Base-by-base conservation (phyloP, 2,888 invertebrate species). In the Tholera decimalis region DNA sequence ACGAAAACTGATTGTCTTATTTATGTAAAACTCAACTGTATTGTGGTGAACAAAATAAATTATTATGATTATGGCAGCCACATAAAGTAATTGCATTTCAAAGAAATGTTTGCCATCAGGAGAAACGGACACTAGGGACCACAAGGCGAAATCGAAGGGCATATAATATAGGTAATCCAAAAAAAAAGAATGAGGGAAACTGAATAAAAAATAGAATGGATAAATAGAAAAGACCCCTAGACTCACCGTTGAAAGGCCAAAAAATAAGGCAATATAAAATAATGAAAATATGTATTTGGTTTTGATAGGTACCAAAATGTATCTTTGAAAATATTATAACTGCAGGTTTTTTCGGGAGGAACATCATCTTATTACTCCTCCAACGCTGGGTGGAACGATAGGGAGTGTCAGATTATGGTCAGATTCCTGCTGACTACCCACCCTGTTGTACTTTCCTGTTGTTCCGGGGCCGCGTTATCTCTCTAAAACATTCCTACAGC, bases 161-260 rank as follows among this genome's bases (percentile, higher is more conserved):
- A 7, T 26, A 22, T 20, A 46, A 8, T 3, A 20, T 37, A 68
- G n/a, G 4, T 37, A 28, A 22, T 35, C 26, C 24, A 13, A 11
- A 56, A 13, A 68, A 9, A 28, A 4, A 13, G 18, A n/a, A 46
- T 2, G 6, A 69, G 28, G 24, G 46, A 24, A 68, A 37, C 5
- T n/a, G 20, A 26, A 13, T 11, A 5, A 2, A 22, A 1, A 30
- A 28, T 64, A 11, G 9, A 6, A 11, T 6, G 7, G 6, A 24
- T 6, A 8, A 9, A 1, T 20, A 3, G 35, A 9, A 1, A 24
- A 3, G 35, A 63, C 37, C 3, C 8, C 24, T n/a, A 20, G 0
- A 4, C 3, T 26, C 15, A 5, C 39, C n/a, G 13, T 11, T 22
- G 28, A 44, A 28, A n/a, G 9, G 18, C 3, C 26, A 26, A 33